Conservation (phyloP, 2,113 vertebrate genomes). For the Crotalus helleri region DNA sequence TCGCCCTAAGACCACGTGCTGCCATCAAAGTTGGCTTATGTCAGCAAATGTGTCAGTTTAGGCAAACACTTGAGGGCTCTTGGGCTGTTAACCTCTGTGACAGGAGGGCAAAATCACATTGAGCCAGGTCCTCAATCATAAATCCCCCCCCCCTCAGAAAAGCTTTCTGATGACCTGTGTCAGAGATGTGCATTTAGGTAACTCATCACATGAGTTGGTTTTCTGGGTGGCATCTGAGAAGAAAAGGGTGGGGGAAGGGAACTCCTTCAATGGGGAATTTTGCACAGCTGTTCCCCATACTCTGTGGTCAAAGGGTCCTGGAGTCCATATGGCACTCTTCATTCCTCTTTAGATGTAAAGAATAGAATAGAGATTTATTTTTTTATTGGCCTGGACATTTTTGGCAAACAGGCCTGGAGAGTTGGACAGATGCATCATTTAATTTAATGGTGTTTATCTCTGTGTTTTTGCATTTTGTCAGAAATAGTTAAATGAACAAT, state of each 20-base stretch:
- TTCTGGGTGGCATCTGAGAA: slow-evolving; percentile 2
- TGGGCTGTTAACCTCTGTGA: slow-evolving; percentile 1
- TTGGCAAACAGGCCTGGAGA: background rate
- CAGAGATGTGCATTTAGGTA: slow-evolving; percentile 40
- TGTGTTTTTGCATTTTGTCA: too few relatives aligned
- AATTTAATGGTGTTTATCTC: background rate
- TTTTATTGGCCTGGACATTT: background rate
- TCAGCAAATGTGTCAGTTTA: slow-evolving; percentile 13
- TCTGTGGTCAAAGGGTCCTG: background rate
- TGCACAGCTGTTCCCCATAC: background rate
- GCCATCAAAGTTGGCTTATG: slow-evolving; percentile 11
- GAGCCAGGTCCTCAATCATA: slow-evolving; percentile 26
- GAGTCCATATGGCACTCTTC: rapidly evolving
- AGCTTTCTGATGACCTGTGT: background rate
- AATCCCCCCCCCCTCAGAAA: slow-evolving; percentile 41
- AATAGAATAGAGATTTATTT: background rate
- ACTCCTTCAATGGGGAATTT: background rate
- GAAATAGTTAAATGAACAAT: background rate
- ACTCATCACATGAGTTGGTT: slow-evolving; percentile 20
- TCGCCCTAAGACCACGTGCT: background rate
- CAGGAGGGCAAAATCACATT: slow-evolving; percentile 32
- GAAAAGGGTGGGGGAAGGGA: background rate
- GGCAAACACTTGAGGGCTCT: slow-evolving; percentile 20
- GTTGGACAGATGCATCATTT: background rate
- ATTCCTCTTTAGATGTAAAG: background rate